Base-by-base conservation (phyloP, 2,113 vertebrate species). In the Engystomops pustulosus region DNA sequence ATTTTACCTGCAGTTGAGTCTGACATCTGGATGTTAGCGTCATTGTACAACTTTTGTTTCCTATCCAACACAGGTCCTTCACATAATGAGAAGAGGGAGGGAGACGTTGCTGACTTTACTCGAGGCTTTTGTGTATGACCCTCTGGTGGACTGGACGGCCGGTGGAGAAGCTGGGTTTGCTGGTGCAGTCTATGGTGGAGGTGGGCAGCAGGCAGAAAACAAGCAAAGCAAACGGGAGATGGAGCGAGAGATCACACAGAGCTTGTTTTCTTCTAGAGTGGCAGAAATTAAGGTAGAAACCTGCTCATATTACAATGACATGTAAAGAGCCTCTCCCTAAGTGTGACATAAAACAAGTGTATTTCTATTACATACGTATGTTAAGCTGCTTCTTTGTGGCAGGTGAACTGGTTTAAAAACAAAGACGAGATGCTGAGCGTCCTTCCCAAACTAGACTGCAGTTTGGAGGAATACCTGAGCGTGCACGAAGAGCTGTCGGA, bases 371-470 rank as follows among this genome's bases (percentile, higher is more conserved):
- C n/a, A n/a, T n/a, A n/a, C n/a, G 27, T 32, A 17, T 72, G 17
- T 27, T 44, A 7, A 23, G 25, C 38, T 10, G 1, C 79, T 32
- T 86, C 27, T 51, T 79, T 32, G 89, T 86, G 87, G 14, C 87
- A 99, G 98, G 98, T 99, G 79, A 99, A 99, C 91, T 99, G 98
- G 98, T 99, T 99, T 87, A 99, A 99, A 89, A 99, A 99, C 86
- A 95, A 97, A 17, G 98, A 99, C 3, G 98, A 99, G 90, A 98
- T 99, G 97, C 91, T 97, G 83, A 90, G 91, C 2, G 96, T 98
- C 72, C 91, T 99, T 86, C 97, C 97, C 1, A 97, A 98, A 88
- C 87, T 99, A 90, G 96, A 99, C 58, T 92, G 91, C 84, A 93
- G 94, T 0, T 93, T 99, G 81, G 96, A 95, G 25, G 97, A 99